Base-by-base conservation (phyloP, 1,140 invertebrate species). In the Archivesica marissinica region DNA sequence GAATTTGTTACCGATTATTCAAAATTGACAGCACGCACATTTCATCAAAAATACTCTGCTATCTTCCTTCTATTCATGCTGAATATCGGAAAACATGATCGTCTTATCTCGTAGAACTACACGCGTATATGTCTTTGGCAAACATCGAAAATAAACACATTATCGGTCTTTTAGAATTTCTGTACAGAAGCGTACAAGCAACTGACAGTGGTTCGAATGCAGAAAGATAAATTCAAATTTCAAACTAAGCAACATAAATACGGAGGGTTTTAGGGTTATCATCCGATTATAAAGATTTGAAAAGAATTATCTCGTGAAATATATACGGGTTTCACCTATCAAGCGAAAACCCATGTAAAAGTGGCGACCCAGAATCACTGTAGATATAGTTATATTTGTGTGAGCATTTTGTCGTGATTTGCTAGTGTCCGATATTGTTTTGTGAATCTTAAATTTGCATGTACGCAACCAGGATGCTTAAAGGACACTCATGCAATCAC, bases 11-110 rank as follows among this genome's bases (percentile, higher is more conserved):
- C 35, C 35, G 17, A 82, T 72, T 72, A 72, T 72, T 82, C 79
- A 82, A 82, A 70, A 72, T 56, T 82, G 79, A 72, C 79, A 82
- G 41, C 59, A n/a, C n/a, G 79, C 61, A 59, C 66, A 64, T 72
- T 70, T 74, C 68, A 61, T 39, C 68, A 74, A 61, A 72, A 82
- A 74, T 70, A 82, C 59, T 61, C 64, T 72, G 47, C 79, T 82
- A 82, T 82, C 79, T 74, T 33, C 23, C 35, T 3, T 50, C 35
- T 23, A 59, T 72, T 72, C 68, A 74, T 6, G 7, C 28, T 28
- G 47, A 15, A 44, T 72, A 61, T 56, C 72, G 20, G 41, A 72
- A 70, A 74, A 23, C 35, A 20, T 33, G 33, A 52, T 41, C 47
- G 61, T 82, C 64, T n/a, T 82, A 74, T 72, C 64, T 70, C 20